Evolutionary conservation across 2,797 vertebrate species (phyloP).

Genomic region (Pseudomugil tenellus): DNA sequence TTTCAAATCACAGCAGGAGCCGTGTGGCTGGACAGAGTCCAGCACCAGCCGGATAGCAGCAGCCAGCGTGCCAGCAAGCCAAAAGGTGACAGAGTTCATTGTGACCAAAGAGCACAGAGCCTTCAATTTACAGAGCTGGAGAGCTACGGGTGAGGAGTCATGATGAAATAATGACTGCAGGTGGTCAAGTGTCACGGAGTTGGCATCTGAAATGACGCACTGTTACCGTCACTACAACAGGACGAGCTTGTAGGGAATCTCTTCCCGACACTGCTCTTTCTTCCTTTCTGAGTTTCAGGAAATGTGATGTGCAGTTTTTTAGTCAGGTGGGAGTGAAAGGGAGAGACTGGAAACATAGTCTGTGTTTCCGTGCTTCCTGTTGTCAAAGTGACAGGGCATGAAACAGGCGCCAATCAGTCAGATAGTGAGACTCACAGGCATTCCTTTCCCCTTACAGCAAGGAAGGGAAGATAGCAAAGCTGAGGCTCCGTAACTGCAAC

Average conservation of each 20-base stretch:
- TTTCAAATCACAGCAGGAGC: constrained; percentile 67
- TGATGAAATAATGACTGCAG: constrained; percentile 60
- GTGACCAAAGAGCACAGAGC: constrained; percentile 39
- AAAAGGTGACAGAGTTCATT: constrained; percentile 65
- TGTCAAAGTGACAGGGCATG: constrained; percentile 60
- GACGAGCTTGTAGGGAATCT: constrained; percentile 30
- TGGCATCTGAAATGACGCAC: constrained; percentile 61
- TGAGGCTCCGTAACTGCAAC: constrained; percentile 63
- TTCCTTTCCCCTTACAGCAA: constrained; percentile 69
- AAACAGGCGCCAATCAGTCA: constrained; percentile 62
- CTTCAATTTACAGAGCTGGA: constrained; percentile 46
- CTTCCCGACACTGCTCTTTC: constrained; percentile 19
- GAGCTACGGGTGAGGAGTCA: constrained; percentile 48
- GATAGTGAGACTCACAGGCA: constrained; percentile 51
- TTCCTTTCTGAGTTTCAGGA: constrained; percentile 55
- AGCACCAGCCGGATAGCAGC: constrained; percentile 54
- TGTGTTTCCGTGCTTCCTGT: constrained; percentile 74
- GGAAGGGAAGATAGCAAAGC: constrained; percentile 46
- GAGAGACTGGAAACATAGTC: constrained; percentile 42
- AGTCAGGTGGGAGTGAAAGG: constrained; percentile 63
- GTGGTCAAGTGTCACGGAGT: constrained; percentile 55
- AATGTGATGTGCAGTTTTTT: constrained; percentile 62
- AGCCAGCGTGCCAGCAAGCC: constrained; percentile 50
- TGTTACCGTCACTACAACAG: constrained; percentile 26
- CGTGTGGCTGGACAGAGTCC: constrained; percentile 61